Conservation (phyloP, 1,140 invertebrate species). For the Eumaeus atala region DNA sequence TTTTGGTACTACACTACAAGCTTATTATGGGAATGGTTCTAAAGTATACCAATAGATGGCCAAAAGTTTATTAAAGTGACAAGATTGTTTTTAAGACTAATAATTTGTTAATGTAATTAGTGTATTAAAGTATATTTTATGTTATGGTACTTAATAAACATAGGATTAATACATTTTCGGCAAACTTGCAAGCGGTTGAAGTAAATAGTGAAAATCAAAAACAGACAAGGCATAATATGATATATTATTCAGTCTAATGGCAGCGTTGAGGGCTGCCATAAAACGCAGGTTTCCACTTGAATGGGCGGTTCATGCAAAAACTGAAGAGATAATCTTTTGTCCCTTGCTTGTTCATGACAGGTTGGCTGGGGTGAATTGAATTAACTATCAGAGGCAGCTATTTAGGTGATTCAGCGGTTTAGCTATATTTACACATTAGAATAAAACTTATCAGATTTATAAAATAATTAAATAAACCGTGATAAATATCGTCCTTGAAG, state of each 20-base stretch:
- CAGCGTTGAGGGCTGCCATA: constrained; percentile 17
- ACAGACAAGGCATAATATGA: neutral
- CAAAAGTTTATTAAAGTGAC: neutral
- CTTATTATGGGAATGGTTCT: neutral
- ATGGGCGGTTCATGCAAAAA: constrained; percentile 19
- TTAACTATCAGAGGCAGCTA: constrained; percentile 5
- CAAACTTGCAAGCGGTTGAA: neutral
- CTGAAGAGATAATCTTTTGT: constrained; percentile 23
- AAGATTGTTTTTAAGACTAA: neutral
- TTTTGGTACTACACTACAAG: constrained; percentile 1
- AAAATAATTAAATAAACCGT: too few species aligned
- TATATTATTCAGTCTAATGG: constrained; percentile 11
- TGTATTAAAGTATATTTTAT: too few species aligned
- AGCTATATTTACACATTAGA: too few species aligned
- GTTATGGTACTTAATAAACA: too few species aligned
- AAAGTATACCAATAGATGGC: constrained; percentile 14
- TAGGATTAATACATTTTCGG: too few species aligned
- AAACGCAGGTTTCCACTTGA: constrained; percentile 22
- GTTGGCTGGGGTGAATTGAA: constrained; percentile 12
- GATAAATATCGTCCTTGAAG: too few species aligned
- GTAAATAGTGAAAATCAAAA: constrained; percentile 3
- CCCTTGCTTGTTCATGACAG: constrained; percentile 18
- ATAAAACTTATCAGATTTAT: too few species aligned
- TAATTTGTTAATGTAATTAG: neutral
- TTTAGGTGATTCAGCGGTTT: constrained; percentile 1